Conservation (phyloP, 1,140 invertebrate genomes). For the Danaus melanippus region DNA sequence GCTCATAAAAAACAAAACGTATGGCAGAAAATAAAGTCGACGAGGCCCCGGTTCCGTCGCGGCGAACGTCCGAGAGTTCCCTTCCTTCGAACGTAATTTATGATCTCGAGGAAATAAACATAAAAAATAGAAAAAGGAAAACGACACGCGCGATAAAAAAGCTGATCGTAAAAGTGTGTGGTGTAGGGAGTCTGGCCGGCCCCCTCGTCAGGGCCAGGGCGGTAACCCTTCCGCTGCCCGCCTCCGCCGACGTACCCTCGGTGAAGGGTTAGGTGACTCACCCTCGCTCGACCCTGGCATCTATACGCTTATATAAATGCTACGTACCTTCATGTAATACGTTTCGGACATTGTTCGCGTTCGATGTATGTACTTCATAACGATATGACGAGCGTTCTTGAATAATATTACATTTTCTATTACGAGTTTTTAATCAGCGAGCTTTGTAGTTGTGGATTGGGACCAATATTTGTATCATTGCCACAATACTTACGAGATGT, state of each 20-base stretch:
- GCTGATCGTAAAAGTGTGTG: conserved; percentile 65
- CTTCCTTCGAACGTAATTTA: conserved; percentile 72
- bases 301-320: conserved; percentile 6
- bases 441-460: too few species aligned
- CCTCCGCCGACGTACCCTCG: conserved; percentile 41
- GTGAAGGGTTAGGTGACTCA: conserved; percentile 63
- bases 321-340: too few species aligned
- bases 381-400: too few species aligned
- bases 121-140: conserved; percentile 73
- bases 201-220: conserved; percentile 45
- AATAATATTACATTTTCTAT: too few species aligned
- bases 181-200: conserved; percentile 31
- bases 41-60: conserved; percentile 63
- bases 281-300: conserved; percentile 33
- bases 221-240: conserved; percentile 67
- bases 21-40: conserved; percentile 55
- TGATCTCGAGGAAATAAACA: conserved; percentile 71
- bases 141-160: conserved; percentile 72
- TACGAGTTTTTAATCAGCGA: too few species aligned
- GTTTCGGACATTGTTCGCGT: too few species aligned
- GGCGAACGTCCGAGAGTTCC: conserved; percentile 66
- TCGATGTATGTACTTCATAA: too few species aligned
- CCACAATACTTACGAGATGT: too few species aligned
- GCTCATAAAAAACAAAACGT: conserved; percentile 68
- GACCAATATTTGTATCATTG: too few species aligned